Percentiles rank a stretch among this genome's conserved stretches.
These are phyloP conservation scores for Labrus mixtus DNA, from an alignment of 2,113 vertebrate genomes.

Conservation along the genomic window DNA sequence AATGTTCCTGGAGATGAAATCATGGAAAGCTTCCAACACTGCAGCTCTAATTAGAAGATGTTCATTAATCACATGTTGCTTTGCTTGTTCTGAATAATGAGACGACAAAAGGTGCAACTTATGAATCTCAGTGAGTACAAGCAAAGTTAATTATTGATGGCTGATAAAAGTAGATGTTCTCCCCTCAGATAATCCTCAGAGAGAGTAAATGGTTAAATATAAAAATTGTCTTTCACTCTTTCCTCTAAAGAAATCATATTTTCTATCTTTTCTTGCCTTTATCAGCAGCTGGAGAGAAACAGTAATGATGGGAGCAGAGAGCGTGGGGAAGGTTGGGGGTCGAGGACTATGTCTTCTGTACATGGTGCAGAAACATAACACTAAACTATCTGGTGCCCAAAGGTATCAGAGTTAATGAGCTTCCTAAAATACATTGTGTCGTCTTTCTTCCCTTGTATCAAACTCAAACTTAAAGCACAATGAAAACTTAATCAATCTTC, in stretches of 20 bases:
- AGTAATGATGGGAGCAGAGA: no score
- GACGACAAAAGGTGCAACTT: slow-evolving; percentile 90
- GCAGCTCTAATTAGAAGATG: slow-evolving; percentile 91
- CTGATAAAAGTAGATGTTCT: slow-evolving; percentile 87
- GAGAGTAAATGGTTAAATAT: not conserved
- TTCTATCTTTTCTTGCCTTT: no score
- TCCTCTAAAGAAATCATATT: not conserved
- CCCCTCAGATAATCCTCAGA: slow-evolving; percentile 68
- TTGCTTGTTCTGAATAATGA: slow-evolving; percentile 90
- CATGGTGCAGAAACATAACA: no score
- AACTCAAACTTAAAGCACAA: slow-evolving; percentile 1
- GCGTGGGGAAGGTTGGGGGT: no score
- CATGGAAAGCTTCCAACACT: slow-evolving; percentile 85
- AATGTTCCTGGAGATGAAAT: slow-evolving; percentile 81
- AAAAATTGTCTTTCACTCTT: not conserved
- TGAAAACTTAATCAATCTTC: slow-evolving; percentile 67
- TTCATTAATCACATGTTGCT: slow-evolving; percentile 90
- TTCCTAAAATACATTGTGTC: not conserved
- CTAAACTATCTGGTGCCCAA: no score
- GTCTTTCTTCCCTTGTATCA: not conserved
- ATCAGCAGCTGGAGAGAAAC: no score
- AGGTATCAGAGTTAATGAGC: no score
- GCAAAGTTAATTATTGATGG: slow-evolving; percentile 81
- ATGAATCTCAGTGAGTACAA: slow-evolving; percentile 88
- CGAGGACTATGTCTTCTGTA: no score